phyloP scores from a whole-genome alignment of 2,888 invertebrate species.

The Hipparchia semele region DNA sequence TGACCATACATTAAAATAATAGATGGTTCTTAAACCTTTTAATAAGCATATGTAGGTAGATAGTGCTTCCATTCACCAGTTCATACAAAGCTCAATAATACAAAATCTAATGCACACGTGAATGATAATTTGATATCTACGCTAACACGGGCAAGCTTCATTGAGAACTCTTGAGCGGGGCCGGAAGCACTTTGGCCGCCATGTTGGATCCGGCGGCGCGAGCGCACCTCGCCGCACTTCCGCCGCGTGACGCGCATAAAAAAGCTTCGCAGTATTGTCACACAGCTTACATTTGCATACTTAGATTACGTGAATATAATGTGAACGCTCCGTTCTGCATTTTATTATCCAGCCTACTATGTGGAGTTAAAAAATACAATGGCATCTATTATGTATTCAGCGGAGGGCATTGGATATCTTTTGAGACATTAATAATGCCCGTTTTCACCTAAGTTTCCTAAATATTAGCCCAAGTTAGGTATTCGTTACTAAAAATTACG shows the following conservation, averaged over 20 bases:
- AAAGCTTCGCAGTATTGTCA: conserved; percentile 73
- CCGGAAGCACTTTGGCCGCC: conserved; percentile 83
- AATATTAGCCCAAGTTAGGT: too few relatives aligned
- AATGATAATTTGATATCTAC: conserved; percentile 38
- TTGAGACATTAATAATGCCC: conserved; percentile 6
- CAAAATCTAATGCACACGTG: conserved; percentile 11
- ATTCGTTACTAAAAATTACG: too few relatives aligned
- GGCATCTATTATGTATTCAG: conserved; percentile 30
- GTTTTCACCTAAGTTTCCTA: too few relatives aligned
- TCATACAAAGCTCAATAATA: conserved; percentile 3
- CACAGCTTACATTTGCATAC: conserved; percentile 73
- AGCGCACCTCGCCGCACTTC: conserved; percentile 76
- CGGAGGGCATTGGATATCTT: conserved; percentile 16
- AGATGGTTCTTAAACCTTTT: too few relatives aligned
- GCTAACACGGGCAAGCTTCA: conserved; percentile 58
- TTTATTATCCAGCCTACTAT: conserved; percentile 38
- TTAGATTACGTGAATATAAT: conserved; percentile 72
- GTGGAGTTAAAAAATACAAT: conserved; percentile 29
- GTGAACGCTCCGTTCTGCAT: conserved; percentile 52
- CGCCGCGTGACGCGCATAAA: conserved; percentile 79
- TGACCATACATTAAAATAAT: too few relatives aligned
- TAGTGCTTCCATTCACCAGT: conserved; percentile 2
- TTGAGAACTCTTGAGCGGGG: conserved; percentile 70
- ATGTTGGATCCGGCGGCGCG: conserved; percentile 81
- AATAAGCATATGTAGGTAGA: neutral